These are phyloP conservation scores for Thaleichthys pacificus DNA, from an alignment of 2,797 vertebrate genomes.

Conservation along the genomic window DNA sequence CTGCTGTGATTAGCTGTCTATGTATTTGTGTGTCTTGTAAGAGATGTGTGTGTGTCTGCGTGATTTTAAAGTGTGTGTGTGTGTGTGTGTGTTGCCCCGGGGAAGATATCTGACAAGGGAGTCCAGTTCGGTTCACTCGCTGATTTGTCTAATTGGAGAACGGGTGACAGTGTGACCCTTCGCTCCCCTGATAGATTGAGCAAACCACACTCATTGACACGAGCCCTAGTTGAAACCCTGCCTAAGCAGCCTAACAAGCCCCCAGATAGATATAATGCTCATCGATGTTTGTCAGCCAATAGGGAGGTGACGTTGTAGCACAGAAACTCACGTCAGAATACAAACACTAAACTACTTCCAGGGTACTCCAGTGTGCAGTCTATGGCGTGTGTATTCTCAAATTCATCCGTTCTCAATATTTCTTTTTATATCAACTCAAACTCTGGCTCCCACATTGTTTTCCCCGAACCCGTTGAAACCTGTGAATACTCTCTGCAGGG, in stretches of 20 bases:
- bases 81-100: not conserved
- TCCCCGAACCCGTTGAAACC: no score
- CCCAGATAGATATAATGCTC: not conserved
- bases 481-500: no score
- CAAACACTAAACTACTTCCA: not conserved
- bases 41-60: constrained; percentile 8
- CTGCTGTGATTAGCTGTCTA: not conserved
- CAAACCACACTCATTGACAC: not conserved
- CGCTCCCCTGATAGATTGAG: not conserved
- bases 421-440: no score
- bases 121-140: not conserved
- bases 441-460: no score
- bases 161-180: not conserved
- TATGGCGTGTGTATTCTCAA: not conserved
- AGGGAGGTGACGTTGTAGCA: not conserved
- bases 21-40: constrained; percentile 20
- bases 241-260: not conserved
- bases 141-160: constrained; percentile 6
- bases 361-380: not conserved
- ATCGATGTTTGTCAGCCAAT: not conserved
- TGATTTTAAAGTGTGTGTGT: constrained; percentile 1
- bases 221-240: not conserved
- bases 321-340: no score
- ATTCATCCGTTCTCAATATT: not conserved
- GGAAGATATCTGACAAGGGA: not conserved